Conservation (phyloP, 2,888 invertebrate species). For the Xestia rhomboidea region DNA sequence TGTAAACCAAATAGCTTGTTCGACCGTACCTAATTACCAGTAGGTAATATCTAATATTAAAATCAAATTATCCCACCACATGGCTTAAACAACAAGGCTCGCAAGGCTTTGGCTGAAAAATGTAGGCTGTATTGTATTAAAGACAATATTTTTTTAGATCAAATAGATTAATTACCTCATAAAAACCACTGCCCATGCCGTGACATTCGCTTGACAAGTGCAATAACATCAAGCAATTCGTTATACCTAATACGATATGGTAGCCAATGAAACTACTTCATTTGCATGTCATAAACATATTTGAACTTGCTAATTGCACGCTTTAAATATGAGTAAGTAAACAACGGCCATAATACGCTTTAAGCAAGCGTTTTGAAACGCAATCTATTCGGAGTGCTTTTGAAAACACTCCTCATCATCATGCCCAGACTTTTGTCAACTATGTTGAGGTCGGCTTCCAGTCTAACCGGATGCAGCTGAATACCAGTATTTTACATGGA, state of each 20-base stretch:
- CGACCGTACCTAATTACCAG: neutral
- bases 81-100: no score
- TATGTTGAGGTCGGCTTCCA: neutral
- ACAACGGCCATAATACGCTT: neutral
- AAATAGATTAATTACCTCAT: neutral
- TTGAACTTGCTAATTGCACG: constrained; percentile 6
- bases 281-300: constrained; percentile 7
- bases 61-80: neutral
- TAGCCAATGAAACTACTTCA: constrained; percentile 1
- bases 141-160: no score
- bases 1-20: no score
- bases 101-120: no score
- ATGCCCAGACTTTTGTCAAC: neutral
- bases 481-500: neutral
- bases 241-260: neutral
- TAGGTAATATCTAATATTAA: neutral
- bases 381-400: neutral
- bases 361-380: neutral
- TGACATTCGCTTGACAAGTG: neutral
- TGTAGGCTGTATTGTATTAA: no score
- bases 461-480: neutral
- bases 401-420: neutral
- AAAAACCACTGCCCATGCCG: neutral
- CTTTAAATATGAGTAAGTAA: neutral
- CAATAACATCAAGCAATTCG: constrained; percentile 15